Evolutionary conservation across 2,113 vertebrate species (phyloP), one percentile per base, ranked within the genome.

Genomic region (Danio rerio): DNA sequence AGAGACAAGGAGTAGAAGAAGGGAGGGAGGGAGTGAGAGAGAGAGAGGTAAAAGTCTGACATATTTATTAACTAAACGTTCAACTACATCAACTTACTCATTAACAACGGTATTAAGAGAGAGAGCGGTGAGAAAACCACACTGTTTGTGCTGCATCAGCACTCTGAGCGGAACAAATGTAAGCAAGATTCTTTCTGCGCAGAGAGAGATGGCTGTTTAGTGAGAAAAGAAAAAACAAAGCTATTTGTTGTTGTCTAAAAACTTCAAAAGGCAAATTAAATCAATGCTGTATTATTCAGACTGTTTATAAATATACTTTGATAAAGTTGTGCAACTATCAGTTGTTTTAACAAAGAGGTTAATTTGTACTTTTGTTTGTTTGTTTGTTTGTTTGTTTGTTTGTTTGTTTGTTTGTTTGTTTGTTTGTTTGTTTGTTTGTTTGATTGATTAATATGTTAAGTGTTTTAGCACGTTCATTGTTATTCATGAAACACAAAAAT

Each of bases 11-110:
- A 66, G 69, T n/a, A 11, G 70, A 75, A 55, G 56, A 69, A 52
- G 75, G 68, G 72, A 68, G 81, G 9, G 40, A 78, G 79, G 62
- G 58, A 65, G 70, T 0, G 82, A 43, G 65, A 43, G 65, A 73
- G 42, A 58, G 76, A 91, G 93, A 89, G 90, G 92, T 94, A 95
- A 95, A 95, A 95, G 89, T 93, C 91, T 96, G 94, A 95, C 94
- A 95, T 95, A 95, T 96, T 95, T 96, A 96, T 96, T 96, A 96
- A 96, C 93, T 95, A 95, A 95, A 95, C 90, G 92, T 94, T 94
- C 92, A 95, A 94, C 91, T 95, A 95, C 92, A 95, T 92, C 93
- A 92, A 93, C 92, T 95, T 93, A 93, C 92, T 95, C 96, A 96
- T 96, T 96, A 96, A 95, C 91, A 92, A 55, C 20, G 89, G 90